A percentile compares a stretch with the other conserved stretches of the same genome.
Conservation (phyloP, 1,140 invertebrate genomes). For the Acyrthosiphon pisum region DNA sequence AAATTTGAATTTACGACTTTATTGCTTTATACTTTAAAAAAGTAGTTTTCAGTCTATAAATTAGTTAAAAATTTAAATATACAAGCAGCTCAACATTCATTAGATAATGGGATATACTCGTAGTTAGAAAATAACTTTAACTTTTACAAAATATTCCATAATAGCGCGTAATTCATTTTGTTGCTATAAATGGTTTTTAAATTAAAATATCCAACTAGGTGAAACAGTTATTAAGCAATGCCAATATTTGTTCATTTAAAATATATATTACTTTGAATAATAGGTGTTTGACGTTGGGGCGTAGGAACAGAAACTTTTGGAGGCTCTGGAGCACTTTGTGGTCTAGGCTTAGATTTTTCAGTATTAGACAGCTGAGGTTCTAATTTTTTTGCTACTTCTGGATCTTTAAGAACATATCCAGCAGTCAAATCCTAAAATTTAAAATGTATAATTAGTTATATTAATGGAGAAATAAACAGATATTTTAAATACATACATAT, state of each 20-base stretch:
- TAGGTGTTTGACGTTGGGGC: slow-evolving; percentile 40
- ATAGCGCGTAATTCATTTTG: neutral
- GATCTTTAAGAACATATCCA: slow-evolving; percentile 80
- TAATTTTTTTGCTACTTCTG: slow-evolving; percentile 75
- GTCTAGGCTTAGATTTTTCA: slow-evolving; percentile 66
- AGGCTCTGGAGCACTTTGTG: slow-evolving; percentile 62
- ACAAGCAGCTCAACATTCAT: neutral
- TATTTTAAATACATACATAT: no score
- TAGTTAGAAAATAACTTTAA: neutral
- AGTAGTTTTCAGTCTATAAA: neutral
- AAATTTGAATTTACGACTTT: no score
- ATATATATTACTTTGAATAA: slow-evolving; percentile 40
- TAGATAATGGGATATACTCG: neutral
- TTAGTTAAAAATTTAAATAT: neutral
- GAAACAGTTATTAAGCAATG: neutral
- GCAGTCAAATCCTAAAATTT: slow-evolving; percentile 67
- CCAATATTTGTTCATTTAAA: neutral
- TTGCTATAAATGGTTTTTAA: neutral
- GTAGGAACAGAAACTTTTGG: slow-evolving; percentile 61
- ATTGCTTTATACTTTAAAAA: no score
- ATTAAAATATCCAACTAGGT: neutral
- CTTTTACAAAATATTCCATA: neutral
- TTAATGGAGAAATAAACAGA: neutral
- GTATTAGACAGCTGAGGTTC: slow-evolving; percentile 81
- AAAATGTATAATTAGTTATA: neutral